These are phyloP conservation scores for Orbicella faveolata DNA, from an alignment of 64 coral and sea anemone genomes.

Conservation along the genomic window DNA sequence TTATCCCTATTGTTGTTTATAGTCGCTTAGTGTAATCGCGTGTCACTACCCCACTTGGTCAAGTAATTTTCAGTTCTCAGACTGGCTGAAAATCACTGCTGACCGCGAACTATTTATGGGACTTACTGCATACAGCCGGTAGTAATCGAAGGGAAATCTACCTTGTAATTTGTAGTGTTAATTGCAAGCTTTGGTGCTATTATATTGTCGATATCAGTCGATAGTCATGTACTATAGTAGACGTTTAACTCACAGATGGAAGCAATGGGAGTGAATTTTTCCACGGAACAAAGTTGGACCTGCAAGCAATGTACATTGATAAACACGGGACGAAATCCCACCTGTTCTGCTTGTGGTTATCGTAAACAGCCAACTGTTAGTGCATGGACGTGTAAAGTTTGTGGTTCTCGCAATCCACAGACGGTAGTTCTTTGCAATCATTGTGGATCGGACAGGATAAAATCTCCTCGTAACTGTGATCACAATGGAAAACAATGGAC, in stretches of 20 bases:
- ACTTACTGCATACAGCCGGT: not conserved
- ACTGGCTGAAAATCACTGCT: not conserved
- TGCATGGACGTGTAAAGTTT: conserved; percentile 69
- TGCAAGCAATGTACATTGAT: conserved; percentile 72
- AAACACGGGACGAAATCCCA: conserved; percentile 34
- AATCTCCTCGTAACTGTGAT: not conserved
- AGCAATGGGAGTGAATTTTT: conserved; percentile 6
- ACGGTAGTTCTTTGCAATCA: conserved; percentile 58
- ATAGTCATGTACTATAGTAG: not conserved
- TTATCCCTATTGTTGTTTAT: not conserved
- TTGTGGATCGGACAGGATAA: conserved; percentile 56
- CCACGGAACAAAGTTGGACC: conserved; percentile 33
- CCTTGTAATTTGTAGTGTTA: not conserved
- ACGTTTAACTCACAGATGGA: not conserved
- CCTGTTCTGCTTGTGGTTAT: conserved; percentile 69
- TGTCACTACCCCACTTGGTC: not conserved
- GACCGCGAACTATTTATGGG: conserved; percentile 27
- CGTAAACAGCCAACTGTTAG: conserved; percentile 5
- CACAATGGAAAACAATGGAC: conserved; percentile 57
- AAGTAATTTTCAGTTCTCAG: not conserved
- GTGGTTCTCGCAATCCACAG: conserved; percentile 56
- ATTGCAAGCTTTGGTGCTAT: not conserved
- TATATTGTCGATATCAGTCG: not conserved
- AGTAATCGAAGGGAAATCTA: not conserved
- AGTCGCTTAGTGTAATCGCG: not conserved